Conservation (phyloP, 2,113 vertebrate genomes). For the Rutilus rutilus region DNA sequence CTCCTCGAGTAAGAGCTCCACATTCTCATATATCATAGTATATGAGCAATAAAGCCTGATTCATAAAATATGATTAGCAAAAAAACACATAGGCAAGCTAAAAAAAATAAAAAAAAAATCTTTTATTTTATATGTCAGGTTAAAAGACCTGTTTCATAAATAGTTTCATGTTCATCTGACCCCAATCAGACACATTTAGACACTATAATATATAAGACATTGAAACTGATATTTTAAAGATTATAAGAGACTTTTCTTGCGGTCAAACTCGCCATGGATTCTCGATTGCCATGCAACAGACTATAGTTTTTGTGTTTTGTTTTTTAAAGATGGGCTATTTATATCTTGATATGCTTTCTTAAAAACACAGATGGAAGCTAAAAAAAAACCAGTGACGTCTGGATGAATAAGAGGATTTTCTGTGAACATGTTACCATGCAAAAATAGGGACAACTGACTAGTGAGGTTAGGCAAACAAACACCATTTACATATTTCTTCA, state of each 20-base stretch:
- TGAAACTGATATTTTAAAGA: too few relatives aligned
- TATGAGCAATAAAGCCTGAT: background rate
- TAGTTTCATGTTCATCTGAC: background rate
- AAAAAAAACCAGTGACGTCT: background rate
- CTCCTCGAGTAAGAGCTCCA: background rate
- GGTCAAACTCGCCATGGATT: background rate
- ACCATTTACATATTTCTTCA: background rate
- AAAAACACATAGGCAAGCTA: background rate
- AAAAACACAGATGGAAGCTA: background rate
- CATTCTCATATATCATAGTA: background rate
- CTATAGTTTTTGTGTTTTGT: background rate
- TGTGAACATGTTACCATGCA: background rate
- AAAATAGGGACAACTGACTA: background rate
- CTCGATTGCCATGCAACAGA: background rate
- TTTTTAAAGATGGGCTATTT: background rate
- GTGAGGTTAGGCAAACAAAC: background rate
- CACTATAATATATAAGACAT: background rate
- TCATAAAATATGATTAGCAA: background rate
- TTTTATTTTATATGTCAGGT: background rate
- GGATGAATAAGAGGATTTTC: background rate
- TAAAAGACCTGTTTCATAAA: background rate
- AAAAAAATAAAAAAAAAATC: too few relatives aligned
- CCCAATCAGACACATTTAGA: background rate
- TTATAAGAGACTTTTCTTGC: background rate
- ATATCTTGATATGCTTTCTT: background rate